Conservation (phyloP, 1,140 invertebrate genomes). For the Pseudomyrmex flavicornis region DNA sequence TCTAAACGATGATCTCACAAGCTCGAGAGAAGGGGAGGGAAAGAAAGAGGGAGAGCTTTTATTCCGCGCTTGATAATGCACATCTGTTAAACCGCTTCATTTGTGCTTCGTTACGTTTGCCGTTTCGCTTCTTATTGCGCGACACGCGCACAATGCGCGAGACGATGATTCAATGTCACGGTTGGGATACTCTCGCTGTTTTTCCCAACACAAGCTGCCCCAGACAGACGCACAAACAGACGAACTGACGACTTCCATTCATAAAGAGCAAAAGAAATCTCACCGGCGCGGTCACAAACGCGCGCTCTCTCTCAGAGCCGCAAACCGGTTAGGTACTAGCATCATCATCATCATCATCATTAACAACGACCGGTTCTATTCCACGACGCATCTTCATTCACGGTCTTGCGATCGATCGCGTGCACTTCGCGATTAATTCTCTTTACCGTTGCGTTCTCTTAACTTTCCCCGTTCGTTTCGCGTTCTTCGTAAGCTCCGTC, state of each 20-base stretch:
- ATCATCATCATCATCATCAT: constrained; percentile 65
- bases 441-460: neutral
- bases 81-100: constrained; percentile 3
- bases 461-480: neutral
- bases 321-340: constrained; percentile 79
- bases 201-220: constrained; percentile 19
- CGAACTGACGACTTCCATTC: constrained; percentile 74
- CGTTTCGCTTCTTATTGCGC: constrained; percentile 19
- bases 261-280: constrained; percentile 74
- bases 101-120: constrained; percentile 1
- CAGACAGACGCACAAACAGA: constrained; percentile 36
- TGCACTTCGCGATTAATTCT: constrained; percentile 60
- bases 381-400: constrained; percentile 79
- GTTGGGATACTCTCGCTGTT: constrained; percentile 51
- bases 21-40: neutral
- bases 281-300: constrained; percentile 53
- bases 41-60: neutral
- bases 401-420: constrained; percentile 16
- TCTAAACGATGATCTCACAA: constrained; percentile 13
- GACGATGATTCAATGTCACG: constrained; percentile 74
- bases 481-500: neutral
- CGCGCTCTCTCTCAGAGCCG: constrained; percentile 52
- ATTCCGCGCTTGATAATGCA: neutral
- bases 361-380: constrained; percentile 74
- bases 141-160: neutral